Evolutionary conservation across 1,140 invertebrate species (phyloP).

Genomic region (Matsumurasca onukii): DNA sequence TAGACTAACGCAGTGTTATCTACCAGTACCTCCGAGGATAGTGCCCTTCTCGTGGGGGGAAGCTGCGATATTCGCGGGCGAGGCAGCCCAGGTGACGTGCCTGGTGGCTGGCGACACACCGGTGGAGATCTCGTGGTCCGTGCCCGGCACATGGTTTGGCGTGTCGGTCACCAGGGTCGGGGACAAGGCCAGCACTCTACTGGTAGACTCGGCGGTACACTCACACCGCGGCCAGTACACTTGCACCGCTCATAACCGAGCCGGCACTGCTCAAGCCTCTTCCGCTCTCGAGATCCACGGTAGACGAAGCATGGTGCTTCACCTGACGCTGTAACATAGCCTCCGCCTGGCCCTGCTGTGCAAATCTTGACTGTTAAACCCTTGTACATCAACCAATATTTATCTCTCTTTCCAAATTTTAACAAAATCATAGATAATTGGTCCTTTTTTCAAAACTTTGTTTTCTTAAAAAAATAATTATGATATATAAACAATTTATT

Average conservation of each 20-base stretch:
- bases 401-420: too few relatives aligned
- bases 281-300: conserved; percentile 65
- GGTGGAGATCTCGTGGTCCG: conserved; percentile 44
- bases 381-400: too few relatives aligned
- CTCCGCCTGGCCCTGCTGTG: background rate
- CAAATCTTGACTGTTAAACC: too few relatives aligned
- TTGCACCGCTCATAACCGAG: conserved; percentile 72
- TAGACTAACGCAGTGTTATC: background rate
- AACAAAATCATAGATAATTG: too few relatives aligned
- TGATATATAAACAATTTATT: too few relatives aligned
- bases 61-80: conserved; percentile 51
- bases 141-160: conserved; percentile 7
- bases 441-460: too few relatives aligned
- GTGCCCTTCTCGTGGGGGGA: conserved; percentile 66
- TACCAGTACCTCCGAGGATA: conserved; percentile 63
- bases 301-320: conserved; percentile 46
- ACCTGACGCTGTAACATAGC: background rate
- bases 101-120: conserved; percentile 49
- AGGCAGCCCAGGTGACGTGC: conserved; percentile 48
- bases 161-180: conserved; percentile 43
- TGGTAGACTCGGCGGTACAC: conserved; percentile 67
- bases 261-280: conserved; percentile 67
- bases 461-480: too few relatives aligned
- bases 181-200: conserved; percentile 51
- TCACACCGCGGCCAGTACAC: conserved; percentile 64